Evolutionary conservation across 2,797 vertebrate species (phyloP).

Genomic region (Lepidocolaptes lacrymiger): DNA sequence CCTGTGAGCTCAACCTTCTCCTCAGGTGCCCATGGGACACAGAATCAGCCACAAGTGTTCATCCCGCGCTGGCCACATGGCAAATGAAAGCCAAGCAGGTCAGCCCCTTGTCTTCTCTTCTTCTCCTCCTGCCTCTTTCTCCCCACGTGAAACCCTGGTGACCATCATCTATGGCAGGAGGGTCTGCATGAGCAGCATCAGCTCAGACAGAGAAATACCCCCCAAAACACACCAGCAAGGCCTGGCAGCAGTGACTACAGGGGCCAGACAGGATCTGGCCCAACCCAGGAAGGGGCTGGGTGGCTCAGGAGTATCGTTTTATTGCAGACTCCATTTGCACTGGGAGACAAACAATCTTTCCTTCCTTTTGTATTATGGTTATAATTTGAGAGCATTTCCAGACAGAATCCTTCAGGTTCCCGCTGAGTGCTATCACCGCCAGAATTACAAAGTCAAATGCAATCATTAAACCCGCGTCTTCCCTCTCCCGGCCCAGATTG

Average conservation of each 20-base stretch:
- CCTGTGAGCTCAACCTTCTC: not conserved
- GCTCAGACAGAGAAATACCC: not conserved
- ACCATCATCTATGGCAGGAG: not conserved
- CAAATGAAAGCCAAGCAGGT: not conserved
- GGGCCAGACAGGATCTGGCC: not conserved
- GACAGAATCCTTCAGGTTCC: conserved; percentile 72
- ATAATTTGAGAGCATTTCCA: conserved; percentile 65
- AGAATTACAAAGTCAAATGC: conserved; percentile 95
- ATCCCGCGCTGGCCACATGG: rapidly evolving
- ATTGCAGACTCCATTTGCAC: not conserved
- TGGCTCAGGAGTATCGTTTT: conserved; percentile 11
- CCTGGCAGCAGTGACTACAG: rapidly evolving
- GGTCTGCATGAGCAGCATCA: not conserved
- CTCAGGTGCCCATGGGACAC: rapidly evolving
- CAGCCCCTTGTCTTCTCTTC: not conserved
- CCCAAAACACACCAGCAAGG: not conserved
- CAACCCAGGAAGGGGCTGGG: not conserved
- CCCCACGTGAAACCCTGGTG: not conserved
- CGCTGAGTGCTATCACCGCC: conserved; percentile 84
- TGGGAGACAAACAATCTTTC: conserved; percentile 55
- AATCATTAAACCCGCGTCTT: conserved; percentile 78
- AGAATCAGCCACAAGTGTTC: rapidly evolving
- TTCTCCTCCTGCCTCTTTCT: not conserved
- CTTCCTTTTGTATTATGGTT: conserved; percentile 45
- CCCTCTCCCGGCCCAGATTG: conserved; percentile 25